Conservation (phyloP, 92 coral and sea anemone species). For the Diadumene lineata region DNA sequence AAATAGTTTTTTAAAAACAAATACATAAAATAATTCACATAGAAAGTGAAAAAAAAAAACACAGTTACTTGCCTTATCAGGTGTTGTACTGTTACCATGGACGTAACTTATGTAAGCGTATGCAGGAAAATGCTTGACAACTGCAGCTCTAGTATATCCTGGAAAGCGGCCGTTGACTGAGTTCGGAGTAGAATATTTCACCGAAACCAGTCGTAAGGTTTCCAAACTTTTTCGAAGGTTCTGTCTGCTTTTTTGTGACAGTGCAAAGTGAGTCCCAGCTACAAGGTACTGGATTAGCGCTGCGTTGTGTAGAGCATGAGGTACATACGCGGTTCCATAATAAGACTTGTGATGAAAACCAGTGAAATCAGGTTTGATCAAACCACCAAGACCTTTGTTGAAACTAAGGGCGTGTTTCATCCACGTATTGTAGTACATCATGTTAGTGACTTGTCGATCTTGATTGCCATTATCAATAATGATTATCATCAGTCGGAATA, state of each 20-base stretch:
- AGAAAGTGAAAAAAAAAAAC: too few species aligned
- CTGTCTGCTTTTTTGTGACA: constrained; percentile 23
- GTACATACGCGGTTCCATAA: constrained; percentile 65
- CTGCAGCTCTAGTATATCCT: constrained; percentile 22
- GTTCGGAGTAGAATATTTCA: constrained; percentile 61
- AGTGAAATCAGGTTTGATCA: constrained; percentile 76
- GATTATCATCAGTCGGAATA: constrained; percentile 55
- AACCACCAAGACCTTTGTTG: constrained; percentile 63
- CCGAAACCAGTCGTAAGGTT: constrained; percentile 25
- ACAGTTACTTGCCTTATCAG: neutral
- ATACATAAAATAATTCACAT: too few species aligned
- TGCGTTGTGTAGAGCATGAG: constrained; percentile 56
- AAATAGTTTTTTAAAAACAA: too few species aligned
- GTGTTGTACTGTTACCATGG: neutral
- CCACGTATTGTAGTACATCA: constrained; percentile 63
- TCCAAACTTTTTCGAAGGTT: constrained; percentile 43
- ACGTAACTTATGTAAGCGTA: constrained; percentile 50
- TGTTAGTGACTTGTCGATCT: constrained; percentile 46
- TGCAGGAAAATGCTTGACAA: constrained; percentile 50
- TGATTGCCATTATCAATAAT: constrained; percentile 41
- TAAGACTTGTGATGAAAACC: constrained; percentile 71
- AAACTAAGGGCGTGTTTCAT: constrained; percentile 51
- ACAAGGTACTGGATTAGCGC: constrained; percentile 56
- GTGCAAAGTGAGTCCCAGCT: constrained; percentile 49
- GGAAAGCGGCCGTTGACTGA: constrained; percentile 70